A percentile compares a stretch with the other conserved stretches of the same genome.
Conservation (phyloP, 1,140 invertebrate species). For the Fopius arisanus region DNA sequence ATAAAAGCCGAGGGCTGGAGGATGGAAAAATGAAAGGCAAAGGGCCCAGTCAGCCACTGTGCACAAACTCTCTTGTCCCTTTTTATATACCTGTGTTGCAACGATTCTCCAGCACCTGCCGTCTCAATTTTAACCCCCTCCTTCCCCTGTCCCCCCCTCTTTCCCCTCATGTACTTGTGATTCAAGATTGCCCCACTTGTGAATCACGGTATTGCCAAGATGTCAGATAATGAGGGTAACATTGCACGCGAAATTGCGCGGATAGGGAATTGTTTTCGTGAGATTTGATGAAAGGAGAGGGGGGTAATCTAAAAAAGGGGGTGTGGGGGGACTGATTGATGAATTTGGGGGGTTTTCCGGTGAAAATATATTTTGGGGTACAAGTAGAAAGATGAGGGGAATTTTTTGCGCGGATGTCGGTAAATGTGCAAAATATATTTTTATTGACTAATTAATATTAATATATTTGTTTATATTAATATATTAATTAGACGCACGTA, state of each 20-base stretch:
- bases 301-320: no score
- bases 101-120: slow-evolving; percentile 24
- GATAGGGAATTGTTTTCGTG: neutral
- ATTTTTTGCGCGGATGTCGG: no score
- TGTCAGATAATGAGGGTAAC: neutral
- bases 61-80: neutral
- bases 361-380: no score
- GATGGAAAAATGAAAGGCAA: neutral
- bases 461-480: no score
- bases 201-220: slow-evolving; percentile 19
- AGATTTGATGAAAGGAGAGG: neutral
- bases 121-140: slow-evolving; percentile 43
- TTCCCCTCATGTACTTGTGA: neutral
- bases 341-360: no score
- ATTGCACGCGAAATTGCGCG: neutral
- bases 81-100: neutral
- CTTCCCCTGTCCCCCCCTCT: no score
- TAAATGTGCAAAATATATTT: no score
- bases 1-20: neutral
- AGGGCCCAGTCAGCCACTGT: neutral
- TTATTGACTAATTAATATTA: no score
- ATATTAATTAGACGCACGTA: no score
- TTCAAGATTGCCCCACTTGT: slow-evolving; percentile 38
- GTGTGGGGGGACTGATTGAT: no score
- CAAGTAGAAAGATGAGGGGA: no score